Evolutionary conservation across 2,888 invertebrate genomes (phyloP).

Genomic region (Xestia sexstrigata): DNA sequence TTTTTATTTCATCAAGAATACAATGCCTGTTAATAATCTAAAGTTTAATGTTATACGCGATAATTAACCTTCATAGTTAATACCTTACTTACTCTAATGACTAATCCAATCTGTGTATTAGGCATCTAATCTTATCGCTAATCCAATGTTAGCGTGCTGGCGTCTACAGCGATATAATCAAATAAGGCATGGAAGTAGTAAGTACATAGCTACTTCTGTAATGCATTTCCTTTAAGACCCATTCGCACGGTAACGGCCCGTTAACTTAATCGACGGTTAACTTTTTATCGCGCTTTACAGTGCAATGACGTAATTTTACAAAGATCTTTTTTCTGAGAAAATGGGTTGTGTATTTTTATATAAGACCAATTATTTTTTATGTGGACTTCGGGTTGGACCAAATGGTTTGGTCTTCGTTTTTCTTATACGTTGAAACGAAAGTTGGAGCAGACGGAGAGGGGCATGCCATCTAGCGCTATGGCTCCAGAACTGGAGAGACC

Average conservation of each 20-base stretch:
- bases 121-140: slow-evolving; percentile 36
- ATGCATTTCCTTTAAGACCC: slow-evolving; percentile 45
- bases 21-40: neutral
- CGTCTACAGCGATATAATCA: slow-evolving; percentile 39
- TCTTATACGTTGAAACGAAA: neutral
- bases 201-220: slow-evolving; percentile 22
- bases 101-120: slow-evolving; percentile 28
- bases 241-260: slow-evolving; percentile 42
- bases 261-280: slow-evolving; percentile 41
- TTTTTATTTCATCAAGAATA: neutral
- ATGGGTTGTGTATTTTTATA: too few species aligned
- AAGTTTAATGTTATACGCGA: neutral
- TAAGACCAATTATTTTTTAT: slow-evolving; percentile 2
- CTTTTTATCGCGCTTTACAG: slow-evolving; percentile 18
- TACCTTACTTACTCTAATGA: slow-evolving; percentile 20
- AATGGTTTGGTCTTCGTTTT: neutral
- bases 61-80: neutral
- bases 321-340: neutral
- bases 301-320: slow-evolving; percentile 3
- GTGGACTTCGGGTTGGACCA: neutral
- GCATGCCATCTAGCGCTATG: too few species aligned
- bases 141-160: slow-evolving; percentile 41
- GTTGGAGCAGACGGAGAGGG: too few species aligned
- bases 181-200: slow-evolving; percentile 7
- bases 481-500: too few species aligned